A percentile compares a stretch with the other conserved stretches of the same genome.
phyloP scores from a whole-genome alignment of 2,888 invertebrate species.

The Craniophora ligustri region DNA sequence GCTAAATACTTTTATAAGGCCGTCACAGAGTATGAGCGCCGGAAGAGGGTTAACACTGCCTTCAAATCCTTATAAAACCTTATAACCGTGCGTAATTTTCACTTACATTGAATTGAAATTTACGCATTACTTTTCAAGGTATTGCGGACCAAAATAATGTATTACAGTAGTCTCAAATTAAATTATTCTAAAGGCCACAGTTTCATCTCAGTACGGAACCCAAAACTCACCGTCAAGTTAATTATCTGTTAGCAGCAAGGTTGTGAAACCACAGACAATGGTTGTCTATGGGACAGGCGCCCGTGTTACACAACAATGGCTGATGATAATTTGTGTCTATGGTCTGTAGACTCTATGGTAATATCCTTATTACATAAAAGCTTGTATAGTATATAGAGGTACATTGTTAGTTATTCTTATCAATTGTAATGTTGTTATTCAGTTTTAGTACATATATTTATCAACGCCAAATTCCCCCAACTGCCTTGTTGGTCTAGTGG shows the following conservation, averaged over 20 bases:
- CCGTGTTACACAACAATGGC: constrained; percentile 58
- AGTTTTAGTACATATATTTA: too few species aligned
- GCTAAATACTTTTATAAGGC: too few species aligned
- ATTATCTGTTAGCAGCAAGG: constrained; percentile 52
- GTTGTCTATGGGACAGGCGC: constrained; percentile 60
- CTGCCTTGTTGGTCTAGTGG: too few species aligned
- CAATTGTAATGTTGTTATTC: constrained; percentile 16
- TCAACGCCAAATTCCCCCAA: too few species aligned
- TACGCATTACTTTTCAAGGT: too few species aligned
- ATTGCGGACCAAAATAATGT: not conserved
- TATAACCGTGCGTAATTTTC: too few species aligned
- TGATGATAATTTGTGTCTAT: constrained; percentile 54
- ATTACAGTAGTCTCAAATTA: too few species aligned
- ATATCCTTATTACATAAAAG: constrained; percentile 56
- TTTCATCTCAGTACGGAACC: constrained; percentile 11
- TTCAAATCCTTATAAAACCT: too few species aligned
- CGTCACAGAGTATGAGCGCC: too few species aligned
- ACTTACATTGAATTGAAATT: too few species aligned
- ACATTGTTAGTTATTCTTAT: constrained; percentile 41
- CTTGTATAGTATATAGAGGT: constrained; percentile 41
- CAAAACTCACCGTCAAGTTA: constrained; percentile 42
- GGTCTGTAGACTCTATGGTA: constrained; percentile 32
- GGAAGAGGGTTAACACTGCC: too few species aligned
- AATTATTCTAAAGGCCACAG: not conserved
- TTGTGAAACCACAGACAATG: constrained; percentile 61